phyloP scores from a whole-genome alignment of 2,113 vertebrate genomes.

The Myanophis thanlyinensis region DNA sequence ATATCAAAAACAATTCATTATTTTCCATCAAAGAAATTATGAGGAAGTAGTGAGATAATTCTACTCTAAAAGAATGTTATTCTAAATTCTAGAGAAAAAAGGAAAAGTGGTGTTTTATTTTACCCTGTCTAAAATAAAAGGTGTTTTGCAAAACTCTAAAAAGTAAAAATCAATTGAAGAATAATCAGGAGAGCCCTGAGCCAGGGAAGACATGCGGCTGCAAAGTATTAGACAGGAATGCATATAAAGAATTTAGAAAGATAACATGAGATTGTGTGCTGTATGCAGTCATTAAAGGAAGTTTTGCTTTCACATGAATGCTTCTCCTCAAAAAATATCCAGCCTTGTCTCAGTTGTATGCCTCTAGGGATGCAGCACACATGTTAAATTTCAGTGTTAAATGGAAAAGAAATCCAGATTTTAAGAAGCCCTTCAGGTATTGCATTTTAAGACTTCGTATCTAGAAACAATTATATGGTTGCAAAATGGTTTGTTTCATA shows the following conservation, averaged over 20 bases:
- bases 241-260: not conserved
- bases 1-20: not conserved
- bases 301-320: conserved; percentile 24
- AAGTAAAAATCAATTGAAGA: not conserved
- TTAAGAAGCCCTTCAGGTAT: conserved; percentile 41
- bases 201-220: not conserved
- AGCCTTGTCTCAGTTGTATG: conserved; percentile 5
- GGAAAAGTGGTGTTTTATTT: not conserved
- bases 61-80: not conserved
- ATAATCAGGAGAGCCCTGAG: not conserved
- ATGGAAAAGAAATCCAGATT: conserved; percentile 40
- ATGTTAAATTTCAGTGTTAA: conserved; percentile 23
- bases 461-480: conserved; percentile 9
- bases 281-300: not conserved
- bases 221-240: not conserved
- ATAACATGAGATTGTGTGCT: not conserved
- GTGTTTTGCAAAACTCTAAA: not conserved
- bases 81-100: not conserved
- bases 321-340: not conserved
- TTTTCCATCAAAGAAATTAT: not conserved
- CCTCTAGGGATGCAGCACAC: not conserved
- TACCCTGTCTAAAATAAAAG: not conserved
- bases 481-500: not conserved
- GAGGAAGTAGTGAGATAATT: not conserved
- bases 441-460: conserved; percentile 63